Conservation (phyloP, 2,113 vertebrate species). For the Coptodon bakossiorum region DNA sequence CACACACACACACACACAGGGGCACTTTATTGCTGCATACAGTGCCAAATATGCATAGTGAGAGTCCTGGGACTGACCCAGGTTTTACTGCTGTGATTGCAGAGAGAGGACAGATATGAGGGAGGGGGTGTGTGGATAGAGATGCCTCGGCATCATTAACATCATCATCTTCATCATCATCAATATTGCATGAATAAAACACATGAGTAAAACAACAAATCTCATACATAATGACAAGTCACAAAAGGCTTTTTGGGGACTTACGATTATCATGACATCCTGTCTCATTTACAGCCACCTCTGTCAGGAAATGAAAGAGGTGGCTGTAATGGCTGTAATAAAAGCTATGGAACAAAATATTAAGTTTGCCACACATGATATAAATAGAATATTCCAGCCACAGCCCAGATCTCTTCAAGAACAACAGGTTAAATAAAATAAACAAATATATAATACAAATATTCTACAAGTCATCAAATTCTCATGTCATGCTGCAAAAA, state of each 20-base stretch:
- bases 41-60: slow-evolving; percentile 13
- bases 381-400: background rate
- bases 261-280: background rate
- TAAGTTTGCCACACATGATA: background rate
- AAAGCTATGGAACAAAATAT: background rate
- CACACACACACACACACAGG: background rate
- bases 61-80: slow-evolving; percentile 1
- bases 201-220: background rate
- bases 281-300: background rate
- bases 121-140: background rate
- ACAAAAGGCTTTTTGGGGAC: background rate
- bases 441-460: background rate
- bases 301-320: background rate
- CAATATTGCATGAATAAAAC: background rate
- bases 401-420: background rate
- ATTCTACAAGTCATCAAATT: background rate
- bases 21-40: background rate
- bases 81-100: slow-evolving; percentile 31
- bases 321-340: background rate
- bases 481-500: background rate
- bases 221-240: background rate
- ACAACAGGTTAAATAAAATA: background rate
- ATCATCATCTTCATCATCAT: background rate
- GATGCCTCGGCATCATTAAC: background rate
- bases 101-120: background rate